phyloP scores from a whole-genome alignment of 2,888 invertebrate genomes.

The Alviniconcha strummeri region DNA sequence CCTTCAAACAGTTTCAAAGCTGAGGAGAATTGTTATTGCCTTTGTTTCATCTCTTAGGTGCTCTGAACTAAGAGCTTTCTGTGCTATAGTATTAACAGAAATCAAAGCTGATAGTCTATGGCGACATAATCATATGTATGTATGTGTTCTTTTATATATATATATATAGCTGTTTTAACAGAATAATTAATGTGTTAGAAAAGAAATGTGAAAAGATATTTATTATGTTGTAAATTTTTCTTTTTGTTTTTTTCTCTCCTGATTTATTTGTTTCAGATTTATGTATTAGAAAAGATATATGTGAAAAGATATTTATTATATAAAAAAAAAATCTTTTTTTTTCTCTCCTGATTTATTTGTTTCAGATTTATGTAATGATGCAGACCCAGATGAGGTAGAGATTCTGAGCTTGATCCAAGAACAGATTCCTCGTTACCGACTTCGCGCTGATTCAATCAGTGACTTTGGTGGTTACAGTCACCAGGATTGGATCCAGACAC shows the following conservation, averaged over 20 bases:
- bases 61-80: too few relatives aligned
- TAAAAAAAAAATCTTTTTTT: background rate
- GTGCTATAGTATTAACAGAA: too few relatives aligned
- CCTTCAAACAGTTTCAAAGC: too few relatives aligned
- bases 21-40: too few relatives aligned
- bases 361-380: conserved; percentile 93
- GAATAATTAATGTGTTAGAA: too few relatives aligned
- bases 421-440: conserved; percentile 93
- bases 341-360: conserved; percentile 16
- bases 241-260: background rate
- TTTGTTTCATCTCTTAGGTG: too few relatives aligned
- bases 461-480: conserved; percentile 90
- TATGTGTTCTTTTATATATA: too few relatives aligned
- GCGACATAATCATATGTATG: too few relatives aligned
- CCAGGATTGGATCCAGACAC: conserved; percentile 82
- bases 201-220: too few relatives aligned
- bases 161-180: too few relatives aligned
- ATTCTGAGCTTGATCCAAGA: conserved; percentile 95
- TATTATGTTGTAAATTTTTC: background rate
- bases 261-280: background rate
- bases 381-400: conserved; percentile 95
- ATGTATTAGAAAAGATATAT: background rate
- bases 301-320: too few relatives aligned
- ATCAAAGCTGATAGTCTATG: too few relatives aligned
- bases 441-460: conserved; percentile 94